Percentiles rank a stretch among this genome's conserved stretches.
Conservation (phyloP, 2,888 invertebrate genomes). For the Mongoloraphidia duomilia region DNA sequence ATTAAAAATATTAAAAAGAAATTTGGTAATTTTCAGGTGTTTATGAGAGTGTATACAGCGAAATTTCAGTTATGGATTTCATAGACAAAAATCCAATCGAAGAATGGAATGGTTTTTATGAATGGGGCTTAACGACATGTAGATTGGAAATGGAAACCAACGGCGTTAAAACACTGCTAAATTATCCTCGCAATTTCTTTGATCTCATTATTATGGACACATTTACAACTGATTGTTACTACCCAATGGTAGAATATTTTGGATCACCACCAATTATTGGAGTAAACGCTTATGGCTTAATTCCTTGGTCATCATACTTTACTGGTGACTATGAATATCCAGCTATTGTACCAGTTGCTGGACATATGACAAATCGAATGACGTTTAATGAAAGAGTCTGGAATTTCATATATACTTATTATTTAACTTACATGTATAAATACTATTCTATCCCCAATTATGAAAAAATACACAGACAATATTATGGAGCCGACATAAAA, state of each 20-base stretch:
- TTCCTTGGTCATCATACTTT: neutral
- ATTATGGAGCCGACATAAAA: neutral
- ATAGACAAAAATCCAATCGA: too few relatives aligned
- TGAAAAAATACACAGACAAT: slow-evolving; percentile 4
- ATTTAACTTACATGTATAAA: neutral
- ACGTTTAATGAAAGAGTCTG: slow-evolving; percentile 4
- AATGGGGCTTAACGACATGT: too few relatives aligned
- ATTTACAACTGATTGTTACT: neutral
- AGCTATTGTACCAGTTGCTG: neutral
- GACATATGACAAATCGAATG: slow-evolving; percentile 5
- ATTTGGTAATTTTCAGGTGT: too few relatives aligned
- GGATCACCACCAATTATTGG: slow-evolving; percentile 5
- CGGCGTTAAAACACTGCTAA: too few relatives aligned
- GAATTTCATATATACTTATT: slow-evolving; percentile 2
- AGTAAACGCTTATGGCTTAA: slow-evolving; percentile 2
- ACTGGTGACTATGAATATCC: slow-evolving; percentile 2
- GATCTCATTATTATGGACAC: slow-evolving; percentile 6
- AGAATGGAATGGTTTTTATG: too few relatives aligned
- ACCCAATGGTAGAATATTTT: slow-evolving; percentile 5
- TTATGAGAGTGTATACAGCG: too few relatives aligned
- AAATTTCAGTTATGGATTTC: too few relatives aligned
- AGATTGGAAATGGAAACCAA: too few relatives aligned
- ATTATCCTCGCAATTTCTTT: neutral
- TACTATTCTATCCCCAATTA: slow-evolving; percentile 1
- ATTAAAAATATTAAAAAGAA: too few relatives aligned